Conservation (phyloP, 1,140 invertebrate species). For the Melitaea cinxia region DNA sequence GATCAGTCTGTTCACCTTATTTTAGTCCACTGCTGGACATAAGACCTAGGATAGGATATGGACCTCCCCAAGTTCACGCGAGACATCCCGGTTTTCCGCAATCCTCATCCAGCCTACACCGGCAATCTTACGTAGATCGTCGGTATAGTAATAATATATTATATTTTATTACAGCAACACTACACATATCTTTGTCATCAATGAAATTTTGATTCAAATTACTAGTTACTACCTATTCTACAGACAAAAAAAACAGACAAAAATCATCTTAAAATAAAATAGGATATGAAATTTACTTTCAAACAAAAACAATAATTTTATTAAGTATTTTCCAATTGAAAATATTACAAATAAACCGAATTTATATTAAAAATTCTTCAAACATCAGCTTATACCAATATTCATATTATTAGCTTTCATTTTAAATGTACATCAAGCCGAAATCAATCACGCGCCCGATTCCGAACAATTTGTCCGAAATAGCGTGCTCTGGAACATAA, state of each 20-base stretch:
- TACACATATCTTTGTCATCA: too few species aligned
- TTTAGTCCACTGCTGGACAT: too few species aligned
- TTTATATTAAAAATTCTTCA: slow-evolving; percentile 1
- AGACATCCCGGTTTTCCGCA: too few species aligned
- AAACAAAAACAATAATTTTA: background rate
- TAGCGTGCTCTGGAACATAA: background rate
- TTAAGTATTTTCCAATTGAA: background rate
- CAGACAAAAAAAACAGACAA: background rate
- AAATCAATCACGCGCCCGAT: background rate
- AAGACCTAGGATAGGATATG: too few species aligned
- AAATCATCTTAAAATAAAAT: background rate
- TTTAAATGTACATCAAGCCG: background rate
- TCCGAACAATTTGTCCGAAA: background rate
- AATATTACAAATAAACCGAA: background rate
- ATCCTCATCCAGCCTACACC: too few species aligned
- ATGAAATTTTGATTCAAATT: too few species aligned
- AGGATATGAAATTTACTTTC: background rate
- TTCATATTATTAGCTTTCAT: background rate
- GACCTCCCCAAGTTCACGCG: too few species aligned
- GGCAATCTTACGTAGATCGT: too few species aligned
- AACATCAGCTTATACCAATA: background rate
- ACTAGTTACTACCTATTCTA: too few species aligned
- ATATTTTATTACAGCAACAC: too few species aligned
- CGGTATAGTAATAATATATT: too few species aligned
- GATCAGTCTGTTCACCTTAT: too few species aligned